phyloP scores from a whole-genome alignment of 2,113 vertebrate species.

The Pseudonaja textilis region DNA sequence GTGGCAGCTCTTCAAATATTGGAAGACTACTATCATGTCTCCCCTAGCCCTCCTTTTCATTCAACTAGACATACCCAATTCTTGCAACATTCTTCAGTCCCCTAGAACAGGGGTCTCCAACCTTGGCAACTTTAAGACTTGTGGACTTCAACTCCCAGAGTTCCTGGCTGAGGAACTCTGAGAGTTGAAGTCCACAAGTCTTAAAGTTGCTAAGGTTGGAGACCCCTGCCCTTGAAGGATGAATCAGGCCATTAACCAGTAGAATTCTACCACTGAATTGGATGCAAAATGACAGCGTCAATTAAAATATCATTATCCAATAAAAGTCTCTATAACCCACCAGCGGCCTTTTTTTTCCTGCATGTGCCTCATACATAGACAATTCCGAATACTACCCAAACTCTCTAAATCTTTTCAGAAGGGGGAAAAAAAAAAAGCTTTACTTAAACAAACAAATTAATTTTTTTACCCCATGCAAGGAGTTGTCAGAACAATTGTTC shows the following conservation, averaged over 20 bases:
- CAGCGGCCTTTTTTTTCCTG: not conserved
- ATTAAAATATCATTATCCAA: not conserved
- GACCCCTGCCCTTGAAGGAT: too few relatives aligned
- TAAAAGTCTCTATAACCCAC: not conserved
- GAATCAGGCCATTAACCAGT: not conserved
- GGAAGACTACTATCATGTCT: too few relatives aligned
- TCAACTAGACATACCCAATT: too few relatives aligned
- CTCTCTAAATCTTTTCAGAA: not conserved
- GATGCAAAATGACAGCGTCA: not conserved
- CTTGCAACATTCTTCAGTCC: too few relatives aligned
- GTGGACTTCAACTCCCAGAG: too few relatives aligned
- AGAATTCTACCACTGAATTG: not conserved
- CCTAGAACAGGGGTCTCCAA: too few relatives aligned
- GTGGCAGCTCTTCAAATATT: too few relatives aligned
- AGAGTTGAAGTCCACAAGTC: too few relatives aligned
- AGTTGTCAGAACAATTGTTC: not conserved
- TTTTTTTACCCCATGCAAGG: constrained; percentile 10
- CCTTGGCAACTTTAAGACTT: too few relatives aligned
- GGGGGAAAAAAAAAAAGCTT: rapidly evolving
- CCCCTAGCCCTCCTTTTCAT: too few relatives aligned
- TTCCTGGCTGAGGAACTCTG: too few relatives aligned
- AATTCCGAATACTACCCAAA: not conserved
- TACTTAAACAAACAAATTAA: not conserved
- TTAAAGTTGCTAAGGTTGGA: too few relatives aligned
- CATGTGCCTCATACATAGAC: not conserved